Evolutionary conservation across 2,797 vertebrate genomes (phyloP), one percentile per base, ranked within the genome.

Genomic region (Glossophaga mutica): DNA sequence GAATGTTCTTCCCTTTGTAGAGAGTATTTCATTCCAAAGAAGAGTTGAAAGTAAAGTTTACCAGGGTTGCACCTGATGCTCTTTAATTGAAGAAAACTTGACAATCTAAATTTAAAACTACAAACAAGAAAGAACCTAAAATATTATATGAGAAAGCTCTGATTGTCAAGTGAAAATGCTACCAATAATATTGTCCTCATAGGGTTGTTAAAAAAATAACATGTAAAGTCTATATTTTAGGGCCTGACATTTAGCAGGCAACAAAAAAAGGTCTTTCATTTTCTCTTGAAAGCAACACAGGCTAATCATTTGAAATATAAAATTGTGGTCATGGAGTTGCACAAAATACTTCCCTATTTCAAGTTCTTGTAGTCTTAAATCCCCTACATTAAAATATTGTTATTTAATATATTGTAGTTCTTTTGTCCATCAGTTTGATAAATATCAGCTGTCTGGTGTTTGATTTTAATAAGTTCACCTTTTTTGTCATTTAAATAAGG

Each of bases 391-490:
- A 67, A 94, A 78, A 87, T 11, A 39, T 37, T 91, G 37, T 50
- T 86, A 52, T 87, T 96, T 82, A 93, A 57, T 32, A 85, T 67
- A 85, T 83, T 92, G 21, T 87, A 70, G 68, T 52, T 91, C n/a
- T 71, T 93, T 76, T 85, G 46, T 34, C 18, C 4, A 73, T 22
- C 22, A 74, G 22, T 88, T 83, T 94, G 70, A 68, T 78, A 87
- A 85, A 76, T 85, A 65, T 42, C 93, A 42, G 21, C 46, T 90
- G 18, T 10, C 11, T 87, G 26, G 6, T 67, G 84, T 77, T 14
- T 87, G 26, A 88, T 76, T 85, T 91, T 87, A n/a, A 21, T 71
- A 73, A 77, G 71, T 39, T 90, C 65, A 19, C 24, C 46, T 77
- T 71, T 48, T 39, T 39, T 12, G 44, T 86, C 71, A 37, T 59